Evolutionary conservation across 2,113 vertebrate species (phyloP), one percentile per base, ranked within the genome.

Genomic region (Phalacrocorax aristotelis): DNA sequence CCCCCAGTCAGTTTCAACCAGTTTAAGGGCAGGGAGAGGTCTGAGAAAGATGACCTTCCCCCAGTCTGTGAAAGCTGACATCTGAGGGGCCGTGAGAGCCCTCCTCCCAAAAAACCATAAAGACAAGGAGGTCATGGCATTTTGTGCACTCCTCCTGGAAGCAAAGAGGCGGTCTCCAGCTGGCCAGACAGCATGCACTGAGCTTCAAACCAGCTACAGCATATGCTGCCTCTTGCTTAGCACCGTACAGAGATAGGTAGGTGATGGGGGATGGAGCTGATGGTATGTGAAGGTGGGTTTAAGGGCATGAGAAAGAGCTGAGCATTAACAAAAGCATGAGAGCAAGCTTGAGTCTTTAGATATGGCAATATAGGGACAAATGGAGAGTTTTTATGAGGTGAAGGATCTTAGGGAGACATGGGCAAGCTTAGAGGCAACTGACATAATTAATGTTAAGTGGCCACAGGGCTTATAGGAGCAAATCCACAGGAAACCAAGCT

Each of bases 401-500:
- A 48, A 57, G 49, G 44, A 65, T 79, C 61, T 77, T 40, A 13
- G 49, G 77, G 30, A 82, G 40, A 61, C 21, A 1, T 23, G 36
- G 80, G 27, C 36, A 74, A 80, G 27, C 36, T 62, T 95, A 72
- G 90, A 93, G 70, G 44, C 70, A 77, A 46, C 40, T 85, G 74
- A n/a, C 1, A 1, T 91, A 87, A 87, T 89, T 91, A 60, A 55
- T 7, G 21, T 48, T 55, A 57, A 85, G 58, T 71, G 91, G 58
- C 82, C 70, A 79, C 46, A 69, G 61, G 78, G 81, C 58, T 87
- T 72, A 26, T 22, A 83, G 82, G 68, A 93, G 62, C 87, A 95
- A 82, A 94, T 87, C 65, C 0, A 0, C 58, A 57, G 92, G 82
- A 95, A 95, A 46, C 34, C 5, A 32, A 79, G 40, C 78, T 94